Base-by-base conservation (phyloP, 2,888 invertebrate species). In the Metalampra italica region DNA sequence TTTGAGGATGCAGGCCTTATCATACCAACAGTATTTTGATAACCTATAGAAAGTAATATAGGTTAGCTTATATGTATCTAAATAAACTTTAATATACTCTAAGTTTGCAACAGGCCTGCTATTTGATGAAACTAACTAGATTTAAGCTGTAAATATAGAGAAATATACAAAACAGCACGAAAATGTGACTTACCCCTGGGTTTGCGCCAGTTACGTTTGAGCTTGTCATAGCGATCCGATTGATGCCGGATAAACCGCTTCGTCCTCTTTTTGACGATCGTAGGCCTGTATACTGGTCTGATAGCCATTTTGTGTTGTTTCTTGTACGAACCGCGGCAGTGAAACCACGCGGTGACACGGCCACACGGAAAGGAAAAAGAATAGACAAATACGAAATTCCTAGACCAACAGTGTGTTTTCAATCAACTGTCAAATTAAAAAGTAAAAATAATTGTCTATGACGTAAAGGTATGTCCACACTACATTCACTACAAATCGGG, bases 191-290 rank as follows among this genome's bases (percentile, higher is more conserved):
- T 76, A 90, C 90, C 99, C 91, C 98, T 98, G 14, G 99, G 99
- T 91, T 98, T 99, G 81, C 99, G 95, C 99, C 99, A 99, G 93
- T 96, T 98, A 65, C 95, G 92, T 93, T 96, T 97, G 63, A 98
- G 92, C 90, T 98, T 98, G 64, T 94, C 94, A 94, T 98, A 99
- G 82, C 99, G 94, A 90, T 99, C 99, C 75, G 97, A 97, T 88
- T 99, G 99, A 90, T 99, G 99, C 62, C 99, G 94, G 75, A 96
- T 98, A 90, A 99, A 99, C 90, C 96, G 97, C 92, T 98, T 98
- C 69, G 97, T 96, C 89, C 98, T 94, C 92, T 99, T 99, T 91
- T 99, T 98, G 63, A 98, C 93, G 82, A 98, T 97, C 75, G 92
- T 94, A 32, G 96, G 96, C 82, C 96, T 94, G 78, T 95, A 95